A percentile compares a stretch with the other conserved stretches of the same genome.
phyloP scores from a whole-genome alignment of 2,888 invertebrate genomes.

The Agriopis leucophaearia region DNA sequence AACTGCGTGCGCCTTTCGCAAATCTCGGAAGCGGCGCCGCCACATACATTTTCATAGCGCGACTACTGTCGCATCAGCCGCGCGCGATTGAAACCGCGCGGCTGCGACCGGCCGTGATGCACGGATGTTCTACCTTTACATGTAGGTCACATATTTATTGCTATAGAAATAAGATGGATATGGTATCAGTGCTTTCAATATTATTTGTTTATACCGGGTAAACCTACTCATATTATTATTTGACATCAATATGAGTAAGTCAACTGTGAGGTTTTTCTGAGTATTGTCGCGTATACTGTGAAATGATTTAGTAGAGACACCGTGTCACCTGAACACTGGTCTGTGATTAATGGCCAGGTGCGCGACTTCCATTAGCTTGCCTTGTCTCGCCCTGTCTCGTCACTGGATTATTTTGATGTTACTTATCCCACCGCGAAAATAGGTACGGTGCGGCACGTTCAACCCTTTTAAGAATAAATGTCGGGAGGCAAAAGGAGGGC shows the following conservation, averaged over 20 bases:
- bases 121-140: no score
- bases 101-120: no score
- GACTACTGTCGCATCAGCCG: no score
- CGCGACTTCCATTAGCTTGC: slow-evolving; percentile 44
- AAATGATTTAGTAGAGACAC: slow-evolving; percentile 52
- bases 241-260: not conserved
- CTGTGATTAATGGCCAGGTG: slow-evolving; percentile 52
- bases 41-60: no score
- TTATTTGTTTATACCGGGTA: not conserved
- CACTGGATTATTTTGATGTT: slow-evolving; percentile 40
- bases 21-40: no score
- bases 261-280: slow-evolving; percentile 10
- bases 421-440: slow-evolving; percentile 30
- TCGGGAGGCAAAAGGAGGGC: slow-evolving; percentile 8
- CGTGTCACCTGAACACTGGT: slow-evolving; percentile 48
- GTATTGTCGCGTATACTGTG: slow-evolving; percentile 31
- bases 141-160: no score
- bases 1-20: no score
- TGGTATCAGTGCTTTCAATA: not conserved
- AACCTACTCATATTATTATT: not conserved
- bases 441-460: slow-evolving; percentile 18
- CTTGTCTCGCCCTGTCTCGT: slow-evolving; percentile 36
- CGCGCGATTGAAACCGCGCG: no score
- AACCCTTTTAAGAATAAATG: slow-evolving; percentile 34
- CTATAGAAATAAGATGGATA: no score